Conservation (phyloP, 2,888 invertebrate species). For the Dasypolia templi region DNA sequence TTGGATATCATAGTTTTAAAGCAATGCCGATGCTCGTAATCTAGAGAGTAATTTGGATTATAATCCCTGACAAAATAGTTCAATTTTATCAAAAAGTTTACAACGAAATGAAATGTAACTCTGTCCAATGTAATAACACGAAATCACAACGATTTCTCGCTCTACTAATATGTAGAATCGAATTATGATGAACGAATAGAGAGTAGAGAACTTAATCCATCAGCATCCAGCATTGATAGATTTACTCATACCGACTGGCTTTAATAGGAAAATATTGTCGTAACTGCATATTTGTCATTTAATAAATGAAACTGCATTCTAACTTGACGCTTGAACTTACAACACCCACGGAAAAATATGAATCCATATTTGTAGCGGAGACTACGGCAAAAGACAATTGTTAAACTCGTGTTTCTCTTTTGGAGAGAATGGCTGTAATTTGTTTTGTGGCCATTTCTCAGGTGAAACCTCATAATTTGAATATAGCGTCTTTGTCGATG, state of each 20-base stretch:
- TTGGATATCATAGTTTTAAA: conserved; percentile 16
- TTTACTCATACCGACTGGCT: conserved; percentile 24
- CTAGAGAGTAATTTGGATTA: conserved; percentile 17
- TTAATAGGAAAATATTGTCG: conserved; percentile 11
- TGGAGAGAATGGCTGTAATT: conserved; percentile 67
- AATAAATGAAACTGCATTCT: conserved; percentile 27
- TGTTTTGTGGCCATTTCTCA: conserved; percentile 71
- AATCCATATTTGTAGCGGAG: conserved; percentile 42
- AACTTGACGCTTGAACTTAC: conserved; percentile 24
- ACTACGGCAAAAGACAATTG: conserved; percentile 45
- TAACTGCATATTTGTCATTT: conserved; percentile 38
- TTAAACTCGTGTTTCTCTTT: conserved; percentile 64
- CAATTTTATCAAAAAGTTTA: conserved; percentile 10
- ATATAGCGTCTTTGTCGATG: conserved; percentile 78
- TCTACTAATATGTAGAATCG: conserved; percentile 15
- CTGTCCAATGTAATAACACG: background rate
- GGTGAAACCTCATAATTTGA: conserved; percentile 76
- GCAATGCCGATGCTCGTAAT: conserved; percentile 1
- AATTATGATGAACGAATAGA: conserved; percentile 33
- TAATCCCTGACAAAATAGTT: conserved; percentile 6
- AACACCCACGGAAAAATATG: conserved; percentile 48
- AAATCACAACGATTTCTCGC: conserved; percentile 22
- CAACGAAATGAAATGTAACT: conserved; percentile 34
- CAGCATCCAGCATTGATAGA: background rate
- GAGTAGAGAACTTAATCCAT: conserved; percentile 17